phyloP scores from a whole-genome alignment of 2,113 vertebrate species.

The Myotis yumanensis region DNA sequence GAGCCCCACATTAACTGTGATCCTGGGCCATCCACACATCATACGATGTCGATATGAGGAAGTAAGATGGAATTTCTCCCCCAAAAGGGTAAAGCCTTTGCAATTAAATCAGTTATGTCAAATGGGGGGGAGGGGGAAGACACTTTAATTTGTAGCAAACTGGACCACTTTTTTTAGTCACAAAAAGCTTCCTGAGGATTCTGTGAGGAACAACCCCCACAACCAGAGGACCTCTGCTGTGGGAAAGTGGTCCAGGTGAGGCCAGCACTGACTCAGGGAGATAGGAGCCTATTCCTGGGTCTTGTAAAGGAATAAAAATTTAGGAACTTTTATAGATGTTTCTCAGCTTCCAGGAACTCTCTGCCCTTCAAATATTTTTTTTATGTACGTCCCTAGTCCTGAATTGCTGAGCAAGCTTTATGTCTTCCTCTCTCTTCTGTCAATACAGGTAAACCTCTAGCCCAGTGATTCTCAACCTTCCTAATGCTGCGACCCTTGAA shows the following conservation, averaged over 20 bases:
- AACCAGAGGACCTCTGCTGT: background rate
- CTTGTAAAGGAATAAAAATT: background rate
- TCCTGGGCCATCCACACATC: accelerated
- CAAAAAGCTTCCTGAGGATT: background rate
- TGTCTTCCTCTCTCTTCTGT: background rate
- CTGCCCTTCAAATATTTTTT: background rate
- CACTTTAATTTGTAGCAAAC: background rate
- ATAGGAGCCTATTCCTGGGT: accelerated
- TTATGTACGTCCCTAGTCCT: background rate
- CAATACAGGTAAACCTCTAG: background rate
- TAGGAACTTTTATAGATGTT: background rate
- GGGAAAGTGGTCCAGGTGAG: background rate
- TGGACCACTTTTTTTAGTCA: background rate
- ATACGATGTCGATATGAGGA: background rate
- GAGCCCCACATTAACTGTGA: no score
- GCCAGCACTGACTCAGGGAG: background rate
- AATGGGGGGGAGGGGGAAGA: background rate
- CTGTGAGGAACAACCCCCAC: background rate
- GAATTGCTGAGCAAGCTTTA: background rate
- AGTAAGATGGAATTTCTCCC: background rate
- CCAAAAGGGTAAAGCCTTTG: background rate
- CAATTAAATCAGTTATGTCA: background rate
- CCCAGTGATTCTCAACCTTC: no score
- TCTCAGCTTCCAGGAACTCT: background rate
- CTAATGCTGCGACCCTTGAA: no score